These are phyloP conservation scores for Zingel zingel DNA, from an alignment of 2,113 vertebrate species.

Conservation along the genomic window DNA sequence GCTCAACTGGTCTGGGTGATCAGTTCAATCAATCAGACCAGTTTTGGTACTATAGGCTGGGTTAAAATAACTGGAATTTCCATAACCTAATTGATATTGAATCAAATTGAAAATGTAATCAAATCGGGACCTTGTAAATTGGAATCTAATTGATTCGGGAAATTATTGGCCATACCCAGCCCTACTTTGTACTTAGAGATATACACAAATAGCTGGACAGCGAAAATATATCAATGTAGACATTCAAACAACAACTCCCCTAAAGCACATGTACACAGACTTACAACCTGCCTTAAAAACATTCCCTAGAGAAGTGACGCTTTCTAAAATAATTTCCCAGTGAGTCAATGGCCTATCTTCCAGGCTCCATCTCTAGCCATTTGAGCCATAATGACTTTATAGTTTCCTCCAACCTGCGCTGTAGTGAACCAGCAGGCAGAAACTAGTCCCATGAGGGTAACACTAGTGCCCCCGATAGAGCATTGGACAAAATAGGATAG, in stretches of 20 bases:
- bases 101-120: no score
- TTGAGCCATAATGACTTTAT: conserved; percentile 59
- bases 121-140: no score
- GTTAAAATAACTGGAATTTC: no score
- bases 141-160: no score
- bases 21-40: background rate
- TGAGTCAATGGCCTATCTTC: conserved; percentile 57
- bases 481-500: conserved; percentile 22
- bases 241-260: background rate
- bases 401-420: conserved; percentile 47
- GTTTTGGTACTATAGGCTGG: background rate
- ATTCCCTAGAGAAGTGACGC: conserved; percentile 32
- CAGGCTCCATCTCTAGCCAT: conserved; percentile 27
- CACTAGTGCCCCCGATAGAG: conserved; percentile 41
- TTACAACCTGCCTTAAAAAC: conserved; percentile 17
- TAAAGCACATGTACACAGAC: conserved; percentile 10
- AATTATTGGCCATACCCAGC: no score
- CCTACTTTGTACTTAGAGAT: background rate
- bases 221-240: background rate
- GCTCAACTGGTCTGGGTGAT: conserved; percentile 1
- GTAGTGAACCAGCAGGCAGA: conserved; percentile 62
- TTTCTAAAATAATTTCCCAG: conserved; percentile 53
- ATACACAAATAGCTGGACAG: background rate
- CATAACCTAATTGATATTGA: no score
- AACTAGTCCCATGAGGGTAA: conserved; percentile 48